Evolutionary conservation across 2,888 invertebrate species (phyloP), one percentile per base, ranked within the genome.

Genomic region (Maniola hyperantus): DNA sequence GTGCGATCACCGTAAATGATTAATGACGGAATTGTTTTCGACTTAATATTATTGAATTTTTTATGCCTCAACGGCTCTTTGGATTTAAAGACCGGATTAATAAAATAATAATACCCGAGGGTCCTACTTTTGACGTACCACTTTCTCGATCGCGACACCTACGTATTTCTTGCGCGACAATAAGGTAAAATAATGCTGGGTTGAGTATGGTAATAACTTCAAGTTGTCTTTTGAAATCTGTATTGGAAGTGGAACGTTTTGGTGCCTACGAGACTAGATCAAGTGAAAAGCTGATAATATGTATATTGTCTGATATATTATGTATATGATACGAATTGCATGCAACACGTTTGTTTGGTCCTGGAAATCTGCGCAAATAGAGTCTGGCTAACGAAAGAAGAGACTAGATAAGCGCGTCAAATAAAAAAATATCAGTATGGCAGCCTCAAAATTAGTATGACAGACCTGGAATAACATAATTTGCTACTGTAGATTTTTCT

Each of bases 71-170:
- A 50, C 20, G 20, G 20, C 20, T 20, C 20, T 15, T 20, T 50
- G 20, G 20, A 50, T 50, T 20, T 50, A 18, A 46, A 50, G 18
- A 50, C 50, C 50, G 50, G 50, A 18, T 50, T 50, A 50, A 11
- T n/a, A 15, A 26, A 26, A 15, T 50, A 50, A 50, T 50, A 50
- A 50, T 50, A 50, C 50, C 50, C 18, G 20, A 50, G 10, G 15
- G 50, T 50, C 20, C 50, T 50, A 50, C 50, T 50, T 50, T 18
- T 20, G 5, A 50, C 50, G 50, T 20, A 20, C 50, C 5, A 50
- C 50, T 50, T 50, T 50, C 50, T 50, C 50, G 50, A 20, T 50
- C 50, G 20, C 50, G 50, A 20, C 50, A 11, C 50, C 50, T 50
- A 50, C 18, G 48, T 48, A 48, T 20, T 15, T 50, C 50, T 50